Percentiles rank a stretch among this genome's conserved stretches.
phyloP scores from a whole-genome alignment of 2,113 vertebrate genomes.

The Gobius niger region DNA sequence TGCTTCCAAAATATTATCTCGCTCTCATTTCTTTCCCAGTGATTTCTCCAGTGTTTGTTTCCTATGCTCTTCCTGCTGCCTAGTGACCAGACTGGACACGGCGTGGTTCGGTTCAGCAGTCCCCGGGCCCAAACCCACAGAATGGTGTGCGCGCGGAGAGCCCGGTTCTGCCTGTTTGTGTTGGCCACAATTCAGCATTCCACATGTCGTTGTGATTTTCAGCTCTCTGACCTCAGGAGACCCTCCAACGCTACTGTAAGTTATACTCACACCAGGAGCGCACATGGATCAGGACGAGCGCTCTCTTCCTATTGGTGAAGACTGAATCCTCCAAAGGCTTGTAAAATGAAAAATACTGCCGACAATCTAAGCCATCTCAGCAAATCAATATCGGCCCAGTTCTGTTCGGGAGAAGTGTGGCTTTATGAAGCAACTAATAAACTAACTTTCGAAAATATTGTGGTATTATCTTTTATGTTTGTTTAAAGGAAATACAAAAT shows the following conservation, averaged over 20 bases:
- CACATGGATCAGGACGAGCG: slow-evolving; percentile 58
- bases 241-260: slow-evolving; percentile 72
- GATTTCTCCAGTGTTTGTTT: neutral
- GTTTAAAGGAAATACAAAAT: neutral
- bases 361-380: slow-evolving; percentile 28
- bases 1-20: slow-evolving; percentile 1
- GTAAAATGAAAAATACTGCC: slow-evolving; percentile 21
- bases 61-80: neutral
- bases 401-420: slow-evolving; percentile 3
- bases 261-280: slow-evolving; percentile 68
- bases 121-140: slow-evolving; percentile 14
- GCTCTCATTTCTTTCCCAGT: neutral
- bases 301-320: slow-evolving; percentile 36
- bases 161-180: slow-evolving; percentile 72
- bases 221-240: slow-evolving; percentile 79
- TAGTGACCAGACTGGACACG: neutral
- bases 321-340: slow-evolving; percentile 28
- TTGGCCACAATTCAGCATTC: slow-evolving; percentile 77
- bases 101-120: neutral
- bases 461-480: neutral
- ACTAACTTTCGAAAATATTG: neutral
- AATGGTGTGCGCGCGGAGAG: slow-evolving; percentile 56
- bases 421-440: neutral
- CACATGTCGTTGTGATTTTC: slow-evolving; percentile 82
- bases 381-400: slow-evolving; percentile 18